Percentiles rank a stretch among this genome's conserved stretches.
phyloP scores from a whole-genome alignment of 2,797 vertebrate genomes.

The Esox lucius region DNA sequence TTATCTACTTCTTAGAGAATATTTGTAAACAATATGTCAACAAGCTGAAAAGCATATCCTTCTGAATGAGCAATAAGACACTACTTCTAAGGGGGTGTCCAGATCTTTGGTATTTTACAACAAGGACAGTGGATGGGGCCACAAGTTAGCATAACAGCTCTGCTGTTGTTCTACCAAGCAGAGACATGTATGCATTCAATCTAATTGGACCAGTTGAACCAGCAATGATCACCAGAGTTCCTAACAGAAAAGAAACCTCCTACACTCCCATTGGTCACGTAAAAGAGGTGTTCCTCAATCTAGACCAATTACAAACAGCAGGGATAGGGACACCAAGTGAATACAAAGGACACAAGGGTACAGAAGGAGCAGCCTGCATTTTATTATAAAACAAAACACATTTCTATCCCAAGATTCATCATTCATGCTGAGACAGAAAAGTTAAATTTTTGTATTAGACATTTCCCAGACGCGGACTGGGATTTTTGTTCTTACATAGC shows the following conservation, averaged over 20 bases:
- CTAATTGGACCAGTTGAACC: conserved; percentile 16
- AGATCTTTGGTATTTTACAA: conserved; percentile 47
- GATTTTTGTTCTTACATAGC: neutral
- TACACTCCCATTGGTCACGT: conserved; percentile 54
- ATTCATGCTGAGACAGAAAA: neutral
- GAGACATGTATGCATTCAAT: conserved; percentile 17
- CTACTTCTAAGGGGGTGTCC: conserved; percentile 18
- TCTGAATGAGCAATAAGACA: neutral
- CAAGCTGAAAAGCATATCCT: neutral
- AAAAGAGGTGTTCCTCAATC: conserved; percentile 52
- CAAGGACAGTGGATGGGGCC: conserved; percentile 21
- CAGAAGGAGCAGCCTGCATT: neutral
- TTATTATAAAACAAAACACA: neutral
- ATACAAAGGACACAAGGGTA: conserved; percentile 16
- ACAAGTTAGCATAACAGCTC: conserved; percentile 40
- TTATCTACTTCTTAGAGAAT: neutral
- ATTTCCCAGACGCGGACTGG: neutral
- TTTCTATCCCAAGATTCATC: neutral
- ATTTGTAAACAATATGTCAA: conserved; percentile 1
- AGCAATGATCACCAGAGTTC: conserved; percentile 15
- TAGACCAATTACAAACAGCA: conserved; percentile 55
- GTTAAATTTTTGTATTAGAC: neutral
- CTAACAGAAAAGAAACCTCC: conserved; percentile 23
- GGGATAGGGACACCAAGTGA: conserved; percentile 46
- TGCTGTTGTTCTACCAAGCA: conserved; percentile 33